These are phyloP conservation scores for Coregonus clupeaformis DNA, from an alignment of 2,113 vertebrate genomes.

Conservation along the genomic window DNA sequence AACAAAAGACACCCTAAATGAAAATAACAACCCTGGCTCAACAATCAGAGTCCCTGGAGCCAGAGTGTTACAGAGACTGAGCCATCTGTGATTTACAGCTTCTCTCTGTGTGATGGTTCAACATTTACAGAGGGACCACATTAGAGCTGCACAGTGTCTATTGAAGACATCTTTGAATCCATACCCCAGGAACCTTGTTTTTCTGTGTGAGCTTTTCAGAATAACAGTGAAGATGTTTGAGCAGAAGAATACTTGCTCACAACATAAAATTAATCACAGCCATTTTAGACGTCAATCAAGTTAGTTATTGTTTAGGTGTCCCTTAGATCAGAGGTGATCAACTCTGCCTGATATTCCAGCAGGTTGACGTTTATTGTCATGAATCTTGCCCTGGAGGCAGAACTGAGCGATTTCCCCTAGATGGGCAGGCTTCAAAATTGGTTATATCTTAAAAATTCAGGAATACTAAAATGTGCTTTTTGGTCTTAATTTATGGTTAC, in stretches of 20 bases:
- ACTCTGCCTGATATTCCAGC: constrained; percentile 16
- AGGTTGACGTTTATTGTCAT: too few relatives aligned
- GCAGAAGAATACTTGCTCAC: constrained; percentile 19
- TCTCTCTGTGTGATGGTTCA: constrained; percentile 2
- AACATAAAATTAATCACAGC: constrained; percentile 19
- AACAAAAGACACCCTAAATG: too few relatives aligned
- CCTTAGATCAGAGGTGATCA: constrained; percentile 9
- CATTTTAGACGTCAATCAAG: constrained; percentile 27
- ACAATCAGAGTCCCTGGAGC: too few relatives aligned
- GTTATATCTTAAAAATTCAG: too few relatives aligned
- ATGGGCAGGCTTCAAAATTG: too few relatives aligned
- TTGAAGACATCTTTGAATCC: constrained; percentile 5
- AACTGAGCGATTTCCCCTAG: too few relatives aligned
- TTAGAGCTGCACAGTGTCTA: constrained; percentile 1
- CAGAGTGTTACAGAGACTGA: too few relatives aligned
- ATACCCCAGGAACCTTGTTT: not conserved
- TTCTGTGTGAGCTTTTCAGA: not conserved
- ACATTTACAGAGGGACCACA: constrained; percentile 17
- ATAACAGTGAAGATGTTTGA: not conserved
- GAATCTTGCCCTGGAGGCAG: too few relatives aligned
- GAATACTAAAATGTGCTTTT: too few relatives aligned
- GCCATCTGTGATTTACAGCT: not conserved
- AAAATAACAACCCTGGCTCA: too few relatives aligned
- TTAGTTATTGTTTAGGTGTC: constrained; percentile 22
- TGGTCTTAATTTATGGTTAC: too few relatives aligned